Base-by-base conservation (phyloP, 2,888 invertebrate species). In the Limnephilus auricula region DNA sequence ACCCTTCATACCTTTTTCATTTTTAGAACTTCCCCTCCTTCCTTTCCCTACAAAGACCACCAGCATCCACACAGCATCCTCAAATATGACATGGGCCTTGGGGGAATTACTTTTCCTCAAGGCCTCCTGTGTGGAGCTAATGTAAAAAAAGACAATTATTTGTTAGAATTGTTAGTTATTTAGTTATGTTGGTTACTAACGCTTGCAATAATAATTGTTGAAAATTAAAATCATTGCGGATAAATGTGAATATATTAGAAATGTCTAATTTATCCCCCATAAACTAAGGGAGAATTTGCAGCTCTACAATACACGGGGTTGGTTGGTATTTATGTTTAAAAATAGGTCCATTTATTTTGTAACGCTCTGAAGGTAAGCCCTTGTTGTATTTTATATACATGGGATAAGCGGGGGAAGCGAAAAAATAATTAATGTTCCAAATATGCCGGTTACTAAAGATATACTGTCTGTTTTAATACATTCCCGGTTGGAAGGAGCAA, bases 361-460 rank as follows among this genome's bases (percentile, higher is more conserved):
- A 50, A 90, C 12, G 90, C 31, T 45, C 83, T 37, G 90, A 83
- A 90, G 79, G 85, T 86, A 90, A 90, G 90, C 90, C 86, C 32
- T 30, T 84, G 84, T 32, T 32, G 45, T 83, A 45, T 83, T 86
- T 86, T 90, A 90, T 90, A 87, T 80, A 79, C 86, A 80, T 45
- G 80, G 86, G 78, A 78, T 78, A 85, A 88, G 87, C 78, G 87
- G 25, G 34, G 87, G 79, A 78, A 34, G 79, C 78, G 78, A 88
- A 88, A 88, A 88, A 65, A 88, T 88, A 88, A 88, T 88, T 88
- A 88, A 88, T 88, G 87, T 78, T 34, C 13, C 32, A 78, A 88
- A 88, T 78, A 78, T 88, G 65, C 78, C 32, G 78, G 78, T 88
- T 88, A 78, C n/a, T 79, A 88, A 88, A 88, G 65, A 88, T 34